Evolutionary conservation across 2,888 invertebrate species (phyloP).

Genomic region (Noctuana brunneofusca): DNA sequence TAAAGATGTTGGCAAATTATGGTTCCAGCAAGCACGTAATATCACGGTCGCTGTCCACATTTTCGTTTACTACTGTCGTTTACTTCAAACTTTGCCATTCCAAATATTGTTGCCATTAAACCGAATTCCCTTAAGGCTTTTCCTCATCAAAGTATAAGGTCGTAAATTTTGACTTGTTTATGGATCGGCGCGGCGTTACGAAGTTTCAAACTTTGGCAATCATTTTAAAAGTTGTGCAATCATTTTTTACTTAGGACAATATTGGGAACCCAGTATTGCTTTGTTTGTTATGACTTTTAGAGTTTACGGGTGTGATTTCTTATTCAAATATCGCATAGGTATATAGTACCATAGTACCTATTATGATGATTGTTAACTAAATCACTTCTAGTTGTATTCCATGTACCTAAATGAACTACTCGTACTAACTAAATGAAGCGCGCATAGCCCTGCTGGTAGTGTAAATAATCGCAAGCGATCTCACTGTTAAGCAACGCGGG

Average conservation of each 20-base stretch:
- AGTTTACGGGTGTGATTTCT: neutral
- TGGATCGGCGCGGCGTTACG: conserved; percentile 8
- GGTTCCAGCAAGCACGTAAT: no score
- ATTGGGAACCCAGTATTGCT: conserved; percentile 3
- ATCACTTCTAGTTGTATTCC: no score
- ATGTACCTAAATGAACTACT: no score
- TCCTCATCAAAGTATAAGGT: conserved; percentile 15
- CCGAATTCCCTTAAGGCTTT: neutral
- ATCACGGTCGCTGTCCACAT: neutral
- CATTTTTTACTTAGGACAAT: conserved; percentile 11
- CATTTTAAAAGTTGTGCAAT: conserved; percentile 18
- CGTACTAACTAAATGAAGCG: no score
- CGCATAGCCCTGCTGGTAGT: no score
- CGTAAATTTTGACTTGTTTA: conserved; percentile 29
- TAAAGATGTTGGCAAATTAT: no score
- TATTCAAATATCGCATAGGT: no score
- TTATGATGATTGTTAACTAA: no score
- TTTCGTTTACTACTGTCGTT: neutral
- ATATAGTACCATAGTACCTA: no score
- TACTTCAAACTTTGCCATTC: neutral
- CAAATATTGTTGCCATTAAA: conserved; percentile 4
- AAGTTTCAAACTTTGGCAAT: conserved; percentile 29
- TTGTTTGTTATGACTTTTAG: conserved; percentile 1
- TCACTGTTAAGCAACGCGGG: no score
- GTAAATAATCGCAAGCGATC: no score